These are phyloP conservation scores for Bombus waltoni DNA, from an alignment of 1,140 invertebrate species.

Conservation along the genomic window DNA sequence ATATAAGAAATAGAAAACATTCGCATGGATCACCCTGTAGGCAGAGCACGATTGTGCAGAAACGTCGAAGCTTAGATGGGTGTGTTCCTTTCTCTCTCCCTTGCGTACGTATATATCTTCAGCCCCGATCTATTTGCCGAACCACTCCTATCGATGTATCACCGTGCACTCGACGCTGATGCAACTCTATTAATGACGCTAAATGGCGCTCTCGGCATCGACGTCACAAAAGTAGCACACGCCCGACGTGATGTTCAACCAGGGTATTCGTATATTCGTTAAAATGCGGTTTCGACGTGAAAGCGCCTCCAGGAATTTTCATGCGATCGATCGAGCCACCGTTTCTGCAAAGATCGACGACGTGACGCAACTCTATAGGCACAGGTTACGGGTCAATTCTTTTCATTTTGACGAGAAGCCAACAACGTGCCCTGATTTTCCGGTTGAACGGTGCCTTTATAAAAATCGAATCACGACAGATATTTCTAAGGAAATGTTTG, in stretches of 20 bases:
- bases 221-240: slow-evolving; percentile 57
- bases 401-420: slow-evolving; percentile 13
- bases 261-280: slow-evolving; percentile 33
- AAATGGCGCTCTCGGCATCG: slow-evolving; percentile 55
- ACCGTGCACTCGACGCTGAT: slow-evolving; percentile 51
- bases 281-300: slow-evolving; percentile 35
- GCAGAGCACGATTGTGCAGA: slow-evolving; percentile 1
- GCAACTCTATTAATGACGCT: slow-evolving; percentile 65
- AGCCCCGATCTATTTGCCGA: slow-evolving; percentile 65
- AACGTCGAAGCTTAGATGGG: slow-evolving; percentile 38
- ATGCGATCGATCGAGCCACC: slow-evolving; percentile 8
- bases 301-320: slow-evolving; percentile 26
- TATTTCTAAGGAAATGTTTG: no score
- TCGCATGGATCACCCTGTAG: slow-evolving; percentile 7
- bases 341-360: slow-evolving; percentile 27
- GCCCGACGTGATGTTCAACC: background rate
- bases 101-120: slow-evolving; percentile 49
- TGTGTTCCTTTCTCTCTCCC: slow-evolving; percentile 48
- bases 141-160: slow-evolving; percentile 68
- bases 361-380: slow-evolving; percentile 6
- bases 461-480: background rate
- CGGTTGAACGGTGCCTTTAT: background rate
- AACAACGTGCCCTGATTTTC: background rate
- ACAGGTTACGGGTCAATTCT: slow-evolving; percentile 9
- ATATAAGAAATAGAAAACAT: background rate